phyloP scores from a whole-genome alignment of 2,888 invertebrate genomes.

The Trichopria drosophilae region DNA sequence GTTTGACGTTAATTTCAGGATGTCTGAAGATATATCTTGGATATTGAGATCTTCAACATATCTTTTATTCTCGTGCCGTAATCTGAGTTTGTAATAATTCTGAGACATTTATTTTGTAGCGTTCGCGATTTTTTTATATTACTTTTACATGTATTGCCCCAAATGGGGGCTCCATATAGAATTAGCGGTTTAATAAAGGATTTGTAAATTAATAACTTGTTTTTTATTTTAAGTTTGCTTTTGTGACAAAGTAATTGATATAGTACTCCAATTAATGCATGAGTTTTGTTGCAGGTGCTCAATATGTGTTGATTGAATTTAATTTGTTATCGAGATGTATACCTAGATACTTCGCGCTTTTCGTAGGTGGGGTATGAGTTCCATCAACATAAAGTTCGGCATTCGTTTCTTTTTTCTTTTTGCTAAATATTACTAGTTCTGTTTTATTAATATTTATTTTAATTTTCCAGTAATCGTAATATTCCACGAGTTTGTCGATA shows the following conservation, averaged over 20 bases:
- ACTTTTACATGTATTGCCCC: not conserved
- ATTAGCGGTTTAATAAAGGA: slow-evolving; percentile 9
- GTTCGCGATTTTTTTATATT: slow-evolving; percentile 6
- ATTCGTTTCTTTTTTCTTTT: not conserved
- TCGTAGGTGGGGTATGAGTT: not conserved
- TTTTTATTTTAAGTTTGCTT: not conserved
- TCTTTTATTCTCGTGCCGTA: too few species aligned
- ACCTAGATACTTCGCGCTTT: slow-evolving; percentile 1
- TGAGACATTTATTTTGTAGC: slow-evolving; percentile 16
- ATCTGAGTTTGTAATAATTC: slow-evolving; percentile 1
- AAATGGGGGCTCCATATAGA: slow-evolving; percentile 4
- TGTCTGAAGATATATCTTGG: too few species aligned
- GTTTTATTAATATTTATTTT: slow-evolving; percentile 14
- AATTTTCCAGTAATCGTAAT: slow-evolving; percentile 10
- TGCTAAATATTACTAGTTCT: slow-evolving; percentile 6
- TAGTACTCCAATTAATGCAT: not conserved
- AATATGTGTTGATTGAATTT: not conserved
- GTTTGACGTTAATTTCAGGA: too few species aligned
- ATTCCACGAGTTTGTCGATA: not conserved
- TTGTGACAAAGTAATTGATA: slow-evolving; percentile 1
- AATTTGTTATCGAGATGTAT: not conserved
- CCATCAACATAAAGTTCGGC: too few species aligned
- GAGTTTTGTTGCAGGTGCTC: not conserved
- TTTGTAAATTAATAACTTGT: slow-evolving; percentile 4
- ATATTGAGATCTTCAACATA: too few species aligned